Evolutionary conservation across 37 sponge, comb jelly and placozoan genomes (phyloP).

Genomic region (Beroe ovata): DNA sequence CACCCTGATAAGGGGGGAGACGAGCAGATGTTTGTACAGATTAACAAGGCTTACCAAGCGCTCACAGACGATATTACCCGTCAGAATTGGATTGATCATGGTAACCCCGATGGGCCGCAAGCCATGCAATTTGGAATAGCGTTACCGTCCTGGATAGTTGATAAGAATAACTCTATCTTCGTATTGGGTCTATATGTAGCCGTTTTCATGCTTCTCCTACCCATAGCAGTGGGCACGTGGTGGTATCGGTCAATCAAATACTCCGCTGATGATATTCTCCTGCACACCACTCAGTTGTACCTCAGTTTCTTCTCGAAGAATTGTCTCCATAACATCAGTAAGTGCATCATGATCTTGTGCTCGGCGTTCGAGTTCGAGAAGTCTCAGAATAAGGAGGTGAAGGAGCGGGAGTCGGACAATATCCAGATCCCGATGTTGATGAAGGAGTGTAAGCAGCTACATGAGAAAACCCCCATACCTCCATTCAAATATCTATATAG

Average conservation of each 20-base stretch:
- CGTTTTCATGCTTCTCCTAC: slow-evolving; percentile 79
- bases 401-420: slow-evolving; percentile 66
- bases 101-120: slow-evolving; percentile 90
- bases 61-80: slow-evolving; percentile 86
- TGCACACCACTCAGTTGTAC: slow-evolving; percentile 76
- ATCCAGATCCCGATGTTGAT: slow-evolving; percentile 24
- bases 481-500: slow-evolving; percentile 53
- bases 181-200: slow-evolving; percentile 75
- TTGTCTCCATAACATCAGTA: slow-evolving; percentile 22
- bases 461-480: slow-evolving; percentile 17
- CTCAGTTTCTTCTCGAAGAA: slow-evolving; percentile 70
- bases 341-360: slow-evolving; percentile 67
- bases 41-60: slow-evolving; percentile 92
- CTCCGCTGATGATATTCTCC: slow-evolving; percentile 76
- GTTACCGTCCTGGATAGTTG: slow-evolving; percentile 94
- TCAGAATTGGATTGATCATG: slow-evolving; percentile 88
- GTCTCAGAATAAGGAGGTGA: slow-evolving; percentile 65
- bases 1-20: slow-evolving; percentile 95
- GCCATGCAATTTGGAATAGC: slow-evolving; percentile 88
- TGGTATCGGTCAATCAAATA: slow-evolving; percentile 93
- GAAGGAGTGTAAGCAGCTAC: slow-evolving; percentile 67
- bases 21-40: slow-evolving; percentile 85
- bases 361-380: slow-evolving; percentile 69
- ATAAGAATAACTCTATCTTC: slow-evolving; percentile 81
- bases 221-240: slow-evolving; percentile 84